phyloP scores from a whole-genome alignment of 2,888 invertebrate genomes.

The Standfussiana lucernea region DNA sequence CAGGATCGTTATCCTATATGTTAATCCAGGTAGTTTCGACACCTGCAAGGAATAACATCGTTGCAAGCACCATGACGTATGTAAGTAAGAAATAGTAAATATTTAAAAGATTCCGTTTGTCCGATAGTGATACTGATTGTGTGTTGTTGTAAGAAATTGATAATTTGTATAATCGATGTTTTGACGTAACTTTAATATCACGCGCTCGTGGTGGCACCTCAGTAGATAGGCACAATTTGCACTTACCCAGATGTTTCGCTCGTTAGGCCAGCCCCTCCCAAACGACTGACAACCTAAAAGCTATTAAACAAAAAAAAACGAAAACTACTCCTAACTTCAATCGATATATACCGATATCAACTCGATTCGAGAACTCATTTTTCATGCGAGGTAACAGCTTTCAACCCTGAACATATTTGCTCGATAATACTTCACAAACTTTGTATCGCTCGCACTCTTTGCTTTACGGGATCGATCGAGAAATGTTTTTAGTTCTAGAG shows the following conservation, averaged over 20 bases:
- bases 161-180: too few species aligned
- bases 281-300: not conserved
- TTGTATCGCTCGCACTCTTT: constrained; percentile 48
- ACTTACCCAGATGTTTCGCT: not conserved
- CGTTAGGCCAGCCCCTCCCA: not conserved
- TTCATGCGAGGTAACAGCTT: constrained; percentile 51
- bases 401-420: constrained; percentile 59
- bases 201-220: too few species aligned
- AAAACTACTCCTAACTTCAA: not conserved
- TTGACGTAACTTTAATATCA: too few species aligned
- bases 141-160: too few species aligned
- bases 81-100: too few species aligned
- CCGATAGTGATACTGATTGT: too few species aligned
- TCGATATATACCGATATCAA: constrained; percentile 15
- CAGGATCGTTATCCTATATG: too few species aligned
- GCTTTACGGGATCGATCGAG: constrained; percentile 34
- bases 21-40: too few species aligned
- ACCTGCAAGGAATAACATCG: too few species aligned
- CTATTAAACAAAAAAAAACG: not conserved
- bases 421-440: constrained; percentile 56
- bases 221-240: not conserved
- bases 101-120: too few species aligned
- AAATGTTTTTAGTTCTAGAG: constrained; percentile 33
- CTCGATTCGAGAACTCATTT: constrained; percentile 47
- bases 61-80: too few species aligned